These are phyloP conservation scores for Dinoponera quadriceps DNA, from an alignment of 1,140 invertebrate species.

Conservation along the genomic window DNA sequence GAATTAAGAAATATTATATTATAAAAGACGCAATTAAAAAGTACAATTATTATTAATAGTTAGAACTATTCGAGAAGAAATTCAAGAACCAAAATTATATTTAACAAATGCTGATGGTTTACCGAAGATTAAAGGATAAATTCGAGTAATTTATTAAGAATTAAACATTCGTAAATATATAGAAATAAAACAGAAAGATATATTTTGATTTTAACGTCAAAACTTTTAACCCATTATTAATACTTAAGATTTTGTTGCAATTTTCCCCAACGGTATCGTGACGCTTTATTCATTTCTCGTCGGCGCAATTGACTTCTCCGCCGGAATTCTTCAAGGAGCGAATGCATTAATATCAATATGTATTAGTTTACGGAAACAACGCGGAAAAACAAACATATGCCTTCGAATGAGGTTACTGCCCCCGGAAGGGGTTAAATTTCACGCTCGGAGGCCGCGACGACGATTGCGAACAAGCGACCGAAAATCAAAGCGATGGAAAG, in stretches of 20 bases:
- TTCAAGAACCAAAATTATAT: no score
- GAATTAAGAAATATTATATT: no score
- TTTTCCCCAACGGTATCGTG: background rate
- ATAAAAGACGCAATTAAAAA: no score
- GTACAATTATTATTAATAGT: no score
- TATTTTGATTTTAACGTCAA: background rate
- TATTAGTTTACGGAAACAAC: background rate
- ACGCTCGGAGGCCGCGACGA: background rate
- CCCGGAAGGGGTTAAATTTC: constrained; percentile 20
- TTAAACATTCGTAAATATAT: background rate
- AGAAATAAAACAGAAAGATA: background rate
- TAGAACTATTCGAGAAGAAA: no score
- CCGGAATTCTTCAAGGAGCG: background rate
- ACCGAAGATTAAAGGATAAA: background rate
- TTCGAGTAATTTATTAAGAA: background rate
- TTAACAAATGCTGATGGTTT: no score
- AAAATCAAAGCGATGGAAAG: constrained; percentile 39
- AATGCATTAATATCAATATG: constrained; percentile 1
- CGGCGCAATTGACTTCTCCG: no score
- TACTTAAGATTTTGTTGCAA: no score
- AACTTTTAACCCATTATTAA: background rate
- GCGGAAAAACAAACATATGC: background rate
- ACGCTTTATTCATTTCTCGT: no score
- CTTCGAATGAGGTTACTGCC: constrained; percentile 14
- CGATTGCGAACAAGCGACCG: background rate